These are phyloP conservation scores for Teleopsis dalmanni DNA, from an alignment of 1,140 invertebrate genomes.

Conservation along the genomic window DNA sequence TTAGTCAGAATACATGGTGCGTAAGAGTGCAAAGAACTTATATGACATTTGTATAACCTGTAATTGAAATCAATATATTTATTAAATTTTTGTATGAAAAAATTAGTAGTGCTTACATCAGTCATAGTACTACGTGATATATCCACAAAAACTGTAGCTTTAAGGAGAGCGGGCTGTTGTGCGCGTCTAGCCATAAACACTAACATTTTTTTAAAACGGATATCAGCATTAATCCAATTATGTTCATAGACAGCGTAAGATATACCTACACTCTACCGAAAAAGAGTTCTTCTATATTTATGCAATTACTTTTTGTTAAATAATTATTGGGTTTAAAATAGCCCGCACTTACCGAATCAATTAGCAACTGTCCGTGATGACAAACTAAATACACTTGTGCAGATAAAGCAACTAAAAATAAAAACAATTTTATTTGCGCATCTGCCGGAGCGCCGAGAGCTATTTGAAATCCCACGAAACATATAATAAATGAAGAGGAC, in stretches of 20 bases:
- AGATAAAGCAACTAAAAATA: slow-evolving; percentile 16
- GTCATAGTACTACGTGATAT: slow-evolving; percentile 28
- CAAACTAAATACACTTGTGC: slow-evolving; percentile 23
- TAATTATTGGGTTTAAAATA: neutral
- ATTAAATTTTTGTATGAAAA: neutral
- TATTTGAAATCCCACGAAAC: slow-evolving; percentile 33
- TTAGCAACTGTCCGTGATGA: slow-evolving; percentile 22
- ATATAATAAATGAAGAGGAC: slow-evolving; percentile 23
- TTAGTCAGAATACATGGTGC: slow-evolving; percentile 10
- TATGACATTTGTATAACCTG: slow-evolving; percentile 16
- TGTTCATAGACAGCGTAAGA: slow-evolving; percentile 20
- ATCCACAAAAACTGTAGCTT: slow-evolving; percentile 21
- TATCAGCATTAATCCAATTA: slow-evolving; percentile 18
- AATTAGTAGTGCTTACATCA: slow-evolving; percentile 3
- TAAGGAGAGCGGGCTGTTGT: slow-evolving; percentile 19
- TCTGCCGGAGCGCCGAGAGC: slow-evolving; percentile 19
- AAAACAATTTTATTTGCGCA: slow-evolving; percentile 13
- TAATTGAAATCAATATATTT: neutral
- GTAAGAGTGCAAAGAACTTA: slow-evolving; percentile 14
- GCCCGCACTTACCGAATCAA: slow-evolving; percentile 19
- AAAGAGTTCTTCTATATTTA: neutral
- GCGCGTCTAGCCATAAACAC: slow-evolving; percentile 17
- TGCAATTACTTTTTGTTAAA: neutral
- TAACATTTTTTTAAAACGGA: slow-evolving; percentile 21
- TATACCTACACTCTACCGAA: slow-evolving; percentile 18